A percentile compares a stretch with the other conserved stretches of the same genome.
phyloP scores from a whole-genome alignment of 2,797 vertebrate genomes.

The Bovichtus variegatus region DNA sequence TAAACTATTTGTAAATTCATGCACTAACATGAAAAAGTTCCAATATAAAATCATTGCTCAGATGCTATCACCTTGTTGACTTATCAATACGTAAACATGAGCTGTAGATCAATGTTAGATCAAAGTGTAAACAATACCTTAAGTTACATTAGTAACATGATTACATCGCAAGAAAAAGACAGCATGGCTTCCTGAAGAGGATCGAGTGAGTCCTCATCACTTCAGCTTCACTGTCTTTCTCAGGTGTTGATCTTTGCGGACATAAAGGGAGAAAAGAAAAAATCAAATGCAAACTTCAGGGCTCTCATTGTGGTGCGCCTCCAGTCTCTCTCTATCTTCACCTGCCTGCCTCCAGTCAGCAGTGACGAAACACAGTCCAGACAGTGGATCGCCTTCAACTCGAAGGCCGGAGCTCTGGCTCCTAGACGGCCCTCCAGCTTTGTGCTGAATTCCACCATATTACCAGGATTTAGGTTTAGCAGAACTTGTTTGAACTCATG shows the following conservation, averaged over 20 bases:
- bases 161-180: constrained; percentile 4
- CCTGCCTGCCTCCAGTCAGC: constrained; percentile 87
- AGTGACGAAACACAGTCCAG: constrained; percentile 90
- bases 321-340: constrained; percentile 96
- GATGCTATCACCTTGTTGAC: background rate
- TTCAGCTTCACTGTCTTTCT: constrained; percentile 18
- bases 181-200: background rate
- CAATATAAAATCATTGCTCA: background rate
- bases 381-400: constrained; percentile 95
- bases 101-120: constrained; percentile 16
- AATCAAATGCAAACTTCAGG: constrained; percentile 95
- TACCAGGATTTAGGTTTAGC: constrained; percentile 90
- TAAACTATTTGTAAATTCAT: constrained; percentile 23
- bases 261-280: constrained; percentile 97
- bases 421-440: constrained; percentile 95
- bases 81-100: background rate
- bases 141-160: background rate
- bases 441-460: constrained; percentile 94
- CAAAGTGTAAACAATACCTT: constrained; percentile 53
- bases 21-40: constrained; percentile 14
- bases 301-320: constrained; percentile 88
- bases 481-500: constrained; percentile 93
- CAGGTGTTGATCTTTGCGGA: constrained; percentile 84
- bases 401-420: constrained; percentile 91
- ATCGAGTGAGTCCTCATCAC: background rate